Evolutionary conservation across 2,113 vertebrate genomes (phyloP).

Genomic region (Macroglossus sobrinus): DNA sequence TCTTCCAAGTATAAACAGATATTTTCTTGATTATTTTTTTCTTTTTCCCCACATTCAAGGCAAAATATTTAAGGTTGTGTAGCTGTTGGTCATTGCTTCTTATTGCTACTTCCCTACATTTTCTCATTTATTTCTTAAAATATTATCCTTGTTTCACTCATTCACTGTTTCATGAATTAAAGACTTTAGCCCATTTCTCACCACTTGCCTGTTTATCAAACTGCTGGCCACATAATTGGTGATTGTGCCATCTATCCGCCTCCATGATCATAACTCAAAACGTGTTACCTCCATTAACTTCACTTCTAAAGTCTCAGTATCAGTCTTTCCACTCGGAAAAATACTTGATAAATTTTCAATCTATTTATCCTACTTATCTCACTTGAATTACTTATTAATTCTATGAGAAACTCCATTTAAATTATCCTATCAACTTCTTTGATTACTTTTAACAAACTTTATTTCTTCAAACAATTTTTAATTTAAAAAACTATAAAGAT

Average conservation of each 20-base stretch:
- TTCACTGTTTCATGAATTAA: background rate
- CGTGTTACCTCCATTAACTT: background rate
- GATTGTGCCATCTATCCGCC: background rate
- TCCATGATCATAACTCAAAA: background rate
- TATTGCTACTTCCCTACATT: background rate
- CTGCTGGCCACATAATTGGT: background rate
- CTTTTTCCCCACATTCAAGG: background rate
- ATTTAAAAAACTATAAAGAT: background rate
- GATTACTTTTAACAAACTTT: background rate
- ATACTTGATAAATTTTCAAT: background rate
- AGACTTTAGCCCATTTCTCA: background rate
- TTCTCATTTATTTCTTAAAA: background rate
- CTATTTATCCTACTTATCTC: background rate
- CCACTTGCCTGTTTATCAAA: background rate
- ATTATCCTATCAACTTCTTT: background rate
- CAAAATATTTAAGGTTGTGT: background rate
- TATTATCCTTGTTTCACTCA: background rate
- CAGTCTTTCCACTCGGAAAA: background rate
- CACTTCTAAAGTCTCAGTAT: background rate
- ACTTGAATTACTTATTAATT: background rate
- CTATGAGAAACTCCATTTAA: background rate
- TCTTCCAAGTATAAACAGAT: background rate
- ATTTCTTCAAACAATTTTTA: background rate
- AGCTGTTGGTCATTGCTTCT: background rate
- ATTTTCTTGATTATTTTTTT: background rate